phyloP scores from a whole-genome alignment of 2,797 vertebrate genomes.

The Acanthiza pusilla region DNA sequence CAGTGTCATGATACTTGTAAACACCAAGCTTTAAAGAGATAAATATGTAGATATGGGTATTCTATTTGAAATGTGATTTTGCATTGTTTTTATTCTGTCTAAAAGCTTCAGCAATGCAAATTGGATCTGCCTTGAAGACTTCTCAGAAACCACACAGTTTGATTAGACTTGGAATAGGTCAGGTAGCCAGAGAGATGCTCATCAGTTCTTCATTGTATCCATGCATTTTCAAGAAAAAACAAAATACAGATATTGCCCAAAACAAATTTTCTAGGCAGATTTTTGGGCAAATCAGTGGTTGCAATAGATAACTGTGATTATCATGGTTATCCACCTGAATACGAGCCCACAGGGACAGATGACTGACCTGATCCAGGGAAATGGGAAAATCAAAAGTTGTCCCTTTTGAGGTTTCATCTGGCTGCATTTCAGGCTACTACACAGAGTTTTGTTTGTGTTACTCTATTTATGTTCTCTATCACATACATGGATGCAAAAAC shows the following conservation, averaged over 20 bases:
- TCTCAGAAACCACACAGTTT: not conserved
- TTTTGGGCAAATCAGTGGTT: not conserved
- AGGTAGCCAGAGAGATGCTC: not conserved
- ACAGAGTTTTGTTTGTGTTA: not conserved
- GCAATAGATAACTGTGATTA: not conserved
- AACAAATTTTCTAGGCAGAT: not conserved
- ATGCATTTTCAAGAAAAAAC: not conserved
- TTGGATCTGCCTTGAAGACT: not conserved
- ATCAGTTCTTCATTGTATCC: not conserved
- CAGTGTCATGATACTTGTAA: not conserved
- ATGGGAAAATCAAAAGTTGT: not conserved
- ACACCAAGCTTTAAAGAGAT: not conserved
- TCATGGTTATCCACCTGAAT: not conserved
- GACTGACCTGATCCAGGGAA: not conserved
- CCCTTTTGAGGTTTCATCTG: not conserved
- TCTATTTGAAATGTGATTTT: not conserved
- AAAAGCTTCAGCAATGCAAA: not conserved
- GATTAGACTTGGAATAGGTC: not conserved
- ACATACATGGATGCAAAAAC: not conserved
- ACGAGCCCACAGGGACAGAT: fast-evolving
- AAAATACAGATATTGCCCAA: not conserved
- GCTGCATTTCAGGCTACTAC: not conserved
- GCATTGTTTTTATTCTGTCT: not conserved
- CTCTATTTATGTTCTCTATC: not conserved
- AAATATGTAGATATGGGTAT: not conserved